A percentile compares a stretch with the other conserved stretches of the same genome.
phyloP scores from a whole-genome alignment of 2,797 vertebrate genomes.

The Xiphophorus birchmanni region DNA sequence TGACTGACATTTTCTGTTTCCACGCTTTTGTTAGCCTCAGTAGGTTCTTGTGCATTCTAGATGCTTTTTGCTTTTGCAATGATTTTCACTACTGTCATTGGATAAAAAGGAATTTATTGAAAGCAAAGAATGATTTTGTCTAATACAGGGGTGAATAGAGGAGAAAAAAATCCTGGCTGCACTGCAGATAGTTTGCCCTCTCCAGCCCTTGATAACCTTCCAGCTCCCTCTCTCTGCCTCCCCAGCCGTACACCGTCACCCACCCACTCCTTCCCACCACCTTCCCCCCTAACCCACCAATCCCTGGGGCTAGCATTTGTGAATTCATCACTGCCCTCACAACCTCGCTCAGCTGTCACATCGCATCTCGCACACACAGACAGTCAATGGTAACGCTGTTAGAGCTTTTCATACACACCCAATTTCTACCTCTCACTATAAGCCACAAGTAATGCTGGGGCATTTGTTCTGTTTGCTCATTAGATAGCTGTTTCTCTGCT shows the following conservation, averaged over 20 bases:
- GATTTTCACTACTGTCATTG: not conserved
- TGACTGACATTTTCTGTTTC: not conserved
- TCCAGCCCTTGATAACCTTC: conserved; percentile 44
- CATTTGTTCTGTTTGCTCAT: conserved; percentile 6
- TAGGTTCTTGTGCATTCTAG: not conserved
- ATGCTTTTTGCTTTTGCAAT: not conserved
- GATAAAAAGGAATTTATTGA: conserved; percentile 3
- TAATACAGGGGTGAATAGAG: conserved; percentile 7
- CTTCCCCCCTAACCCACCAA: conserved; percentile 52
- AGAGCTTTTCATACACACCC: conserved; percentile 76
- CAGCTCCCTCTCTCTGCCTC: conserved; percentile 20
- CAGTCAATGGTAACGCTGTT: conserved; percentile 76
- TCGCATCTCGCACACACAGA: conserved; percentile 77
- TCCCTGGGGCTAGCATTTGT: conserved; percentile 81
- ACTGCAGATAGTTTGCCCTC: conserved; percentile 54
- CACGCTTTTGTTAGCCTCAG: not conserved
- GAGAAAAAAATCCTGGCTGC: conserved; percentile 21
- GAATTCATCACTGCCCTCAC: conserved; percentile 80
- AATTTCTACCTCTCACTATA: conserved; percentile 61
- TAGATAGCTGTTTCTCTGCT: conserved; percentile 1
- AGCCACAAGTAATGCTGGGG: conserved; percentile 45
- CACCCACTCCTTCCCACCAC: conserved; percentile 48
- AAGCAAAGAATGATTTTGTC: conserved; percentile 11
- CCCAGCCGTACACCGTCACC: conserved; percentile 44
- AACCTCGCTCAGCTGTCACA: conserved; percentile 82